Evolutionary conservation across 2,113 vertebrate genomes (phyloP), one percentile per base, ranked within the genome.

Genomic region (Prietella phreatophila): DNA sequence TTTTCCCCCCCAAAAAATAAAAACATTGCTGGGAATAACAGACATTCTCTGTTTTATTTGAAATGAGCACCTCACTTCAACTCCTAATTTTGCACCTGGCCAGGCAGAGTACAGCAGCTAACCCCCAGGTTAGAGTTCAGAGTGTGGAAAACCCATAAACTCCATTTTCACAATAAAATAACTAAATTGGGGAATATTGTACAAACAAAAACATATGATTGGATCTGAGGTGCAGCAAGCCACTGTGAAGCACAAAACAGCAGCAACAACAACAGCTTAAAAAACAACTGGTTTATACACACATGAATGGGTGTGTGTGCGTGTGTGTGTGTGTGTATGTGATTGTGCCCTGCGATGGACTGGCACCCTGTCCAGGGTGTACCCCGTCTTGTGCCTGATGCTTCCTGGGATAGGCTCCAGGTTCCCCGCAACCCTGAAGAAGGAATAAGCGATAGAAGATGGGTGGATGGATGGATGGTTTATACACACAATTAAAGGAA

Each of bases 81-180:
- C 93, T 93, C 93, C 92, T 94, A 92, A 94, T 94, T 94, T 94
- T 93, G 94, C 94, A 94, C 93, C 93, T 90, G 93, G 93, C 92
- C 94, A 93, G 92, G 93, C 93, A 94, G 93, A 94, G 92, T 90
- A 93, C 93, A 93, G 86, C 83, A 14, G 87, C 91, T 93, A 94
- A 92, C 93, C 93, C 90, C 88, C 65, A n/a, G 94, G 93, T 94
- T 94, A 94, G 92, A 79, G 78, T 93, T 82, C 88, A 91, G 92
- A 91, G 91, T 50, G 93, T 92, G 93, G 93, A 94, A 93, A 93
- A 91, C 91, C 90, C 88, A 89, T 92, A 88, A 88, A 81, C 47
- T n/a, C 65, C 55, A 85, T 58, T 55, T 39, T 80, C 92, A 86
- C 81, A 86, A 88, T 88, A 88, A 90, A 90, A 90, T 89, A 71